Conservation (phyloP, 2,888 invertebrate species). For the Agriopis aurantiaria region DNA sequence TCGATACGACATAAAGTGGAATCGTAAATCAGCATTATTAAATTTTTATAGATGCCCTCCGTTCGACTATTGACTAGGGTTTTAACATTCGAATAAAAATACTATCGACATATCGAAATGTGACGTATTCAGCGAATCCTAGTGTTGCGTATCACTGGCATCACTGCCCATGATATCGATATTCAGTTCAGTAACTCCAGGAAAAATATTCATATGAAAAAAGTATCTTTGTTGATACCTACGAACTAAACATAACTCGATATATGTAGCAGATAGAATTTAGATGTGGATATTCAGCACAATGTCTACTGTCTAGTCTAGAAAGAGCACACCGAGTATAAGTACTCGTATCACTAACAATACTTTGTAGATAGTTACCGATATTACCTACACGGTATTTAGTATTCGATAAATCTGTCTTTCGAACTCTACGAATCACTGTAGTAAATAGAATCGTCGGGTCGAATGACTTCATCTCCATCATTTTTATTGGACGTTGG, state of each 20-base stretch:
- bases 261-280: neutral
- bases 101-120: neutral
- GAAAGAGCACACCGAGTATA: neutral
- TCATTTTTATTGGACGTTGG: conserved; percentile 52
- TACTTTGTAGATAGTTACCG: neutral
- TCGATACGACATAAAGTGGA: conserved; percentile 22
- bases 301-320: neutral
- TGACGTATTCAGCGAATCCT: conserved; percentile 16
- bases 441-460: conserved; percentile 62
- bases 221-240: neutral
- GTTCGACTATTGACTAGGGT: conserved; percentile 27
- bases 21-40: conserved; percentile 31
- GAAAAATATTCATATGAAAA: conserved; percentile 19
- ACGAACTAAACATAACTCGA: too few species aligned
- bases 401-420: neutral
- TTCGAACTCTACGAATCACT: conserved; percentile 51
- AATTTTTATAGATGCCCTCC: conserved; percentile 30
- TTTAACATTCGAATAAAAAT: conserved; percentile 7
- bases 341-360: neutral
- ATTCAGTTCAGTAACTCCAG: conserved; percentile 16
- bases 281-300: neutral
- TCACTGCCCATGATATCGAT: conserved; percentile 14
- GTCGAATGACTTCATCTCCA: conserved; percentile 62
- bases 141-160: conserved; percentile 10
- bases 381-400: neutral